Evolutionary conservation across 2,888 invertebrate genomes (phyloP), one percentile per base, ranked within the genome.

Genomic region (Therioaphis trifolii): DNA sequence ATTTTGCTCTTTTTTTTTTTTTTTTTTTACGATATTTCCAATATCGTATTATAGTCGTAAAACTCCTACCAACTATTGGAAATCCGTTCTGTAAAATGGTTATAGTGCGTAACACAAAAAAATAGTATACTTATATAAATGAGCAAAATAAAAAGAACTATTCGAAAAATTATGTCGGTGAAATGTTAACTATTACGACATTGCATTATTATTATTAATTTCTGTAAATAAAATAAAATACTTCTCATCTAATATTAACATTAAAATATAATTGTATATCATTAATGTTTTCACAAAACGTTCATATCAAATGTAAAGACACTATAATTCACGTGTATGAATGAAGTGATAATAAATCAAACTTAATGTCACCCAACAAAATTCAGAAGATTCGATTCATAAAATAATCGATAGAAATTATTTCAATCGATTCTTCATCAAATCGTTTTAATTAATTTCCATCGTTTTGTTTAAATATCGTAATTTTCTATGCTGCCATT

Each of bases 1-100:
- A 21, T 55, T n/a, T n/a, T n/a, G n/a, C n/a, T n/a, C n/a, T n/a
- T n/a, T n/a, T 55, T 76, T 46, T 61, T 35, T 35, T 58, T 43
- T 43, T n/a, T 29, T 24, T 58, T 24, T 43, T 15, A 12, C 14
- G 9, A 49, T 52, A 14, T 52, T 29, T 18, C 18, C 7, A 14
- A 35, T 63, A 63, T 35, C 18, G 18, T 27, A 35, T 35, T 35
- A 63, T 1, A 63, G 7, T 35, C 63, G 63, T 63, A 15, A 63
- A 35, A 58, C 24, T 58, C 11, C 5, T 9, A 58, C 21, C 24
- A 11, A 58, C 58, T 24, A 58, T 58, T 58, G 0, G 12, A 58
- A 3, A 5, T 9, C 58, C 21, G 12, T 21, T 58, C 9, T 58
- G 1, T 21, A 21, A 35, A 58, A 9, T 58, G 24, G 21, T 24